Evolutionary conservation across 92 coral and sea anemone species (phyloP), one percentile per base, ranked within the genome.

Genomic region (Porites lobata): DNA sequence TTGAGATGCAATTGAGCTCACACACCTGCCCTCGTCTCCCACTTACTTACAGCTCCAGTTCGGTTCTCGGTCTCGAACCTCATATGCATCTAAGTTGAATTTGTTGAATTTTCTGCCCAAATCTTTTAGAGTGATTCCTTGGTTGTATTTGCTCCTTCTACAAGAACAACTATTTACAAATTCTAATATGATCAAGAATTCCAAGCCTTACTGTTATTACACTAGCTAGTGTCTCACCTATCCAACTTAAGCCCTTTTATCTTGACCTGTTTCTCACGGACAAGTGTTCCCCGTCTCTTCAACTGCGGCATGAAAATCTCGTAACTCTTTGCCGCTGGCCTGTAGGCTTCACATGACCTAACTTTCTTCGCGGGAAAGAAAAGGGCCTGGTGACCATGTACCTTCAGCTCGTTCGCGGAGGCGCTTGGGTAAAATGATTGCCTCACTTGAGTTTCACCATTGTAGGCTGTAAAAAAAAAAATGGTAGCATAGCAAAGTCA

Each of bases 301-400:
- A 92, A 7, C 13, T 72, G 43, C n/a, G 90, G 32, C 29, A 84
- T 21, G 69, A 73, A 92, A 8, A 88, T 19, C 50, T 92, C 95
- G 77, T 82, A 79, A 18, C 53, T 19, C 26, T 54, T 79, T 50
- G 59, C 22, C 21, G 86, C 78, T n/a, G 88, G 87, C 54, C 71
- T 75, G 72, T 85, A 72, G 3, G 32, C 32, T 29, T 54, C 20
- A 68, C 95, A 92, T 38, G 90, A 67, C 59, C 69, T 89, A 4
- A 79, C 52, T 1, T 75, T 20, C 9, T 76, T 76, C 17, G 76
- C 84, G 32, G 77, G 90, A 47, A 88, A 88, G 50, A 56, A 75
- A 54, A 50, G 47, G 4, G 66, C 69, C 0, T 51, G 32, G 64
- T 92, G 89, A 56, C 92, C 92, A 10, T 64, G 38, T 50, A 92